phyloP scores from a whole-genome alignment of 2,797 vertebrate species.

The Enteromius viviparus region DNA sequence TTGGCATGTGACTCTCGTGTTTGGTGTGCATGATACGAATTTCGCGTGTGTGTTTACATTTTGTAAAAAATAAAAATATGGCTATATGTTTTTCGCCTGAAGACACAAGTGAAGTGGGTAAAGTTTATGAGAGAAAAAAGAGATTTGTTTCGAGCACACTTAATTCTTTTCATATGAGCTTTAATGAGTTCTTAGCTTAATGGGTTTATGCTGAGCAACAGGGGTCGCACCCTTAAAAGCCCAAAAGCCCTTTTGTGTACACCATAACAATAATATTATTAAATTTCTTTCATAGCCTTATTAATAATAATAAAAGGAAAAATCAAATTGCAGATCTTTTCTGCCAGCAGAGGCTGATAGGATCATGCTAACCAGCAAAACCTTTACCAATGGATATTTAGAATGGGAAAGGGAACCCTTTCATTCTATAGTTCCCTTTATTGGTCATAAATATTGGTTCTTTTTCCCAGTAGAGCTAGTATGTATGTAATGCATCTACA shows the following conservation, averaged over 20 bases:
- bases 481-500: not conserved
- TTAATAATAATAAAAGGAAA: too few species aligned
- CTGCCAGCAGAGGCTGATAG: not conserved
- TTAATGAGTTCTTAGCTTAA: not conserved
- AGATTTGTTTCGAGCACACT: not conserved
- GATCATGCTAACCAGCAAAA: not conserved
- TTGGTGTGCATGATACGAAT: too few species aligned
- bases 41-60: not conserved
- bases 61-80: not conserved
- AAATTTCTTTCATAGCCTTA: too few species aligned
- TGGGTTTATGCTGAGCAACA: too few species aligned
- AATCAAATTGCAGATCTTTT: not conserved
- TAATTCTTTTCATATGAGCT: not conserved
- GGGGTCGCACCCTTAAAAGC: too few species aligned
- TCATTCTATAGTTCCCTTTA: not conserved
- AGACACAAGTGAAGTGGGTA: not conserved
- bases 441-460: not conserved
- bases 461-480: not conserved
- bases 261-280: too few species aligned
- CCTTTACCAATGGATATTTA: not conserved
- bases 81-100: not conserved
- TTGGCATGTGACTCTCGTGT: too few species aligned
- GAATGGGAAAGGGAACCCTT: not conserved
- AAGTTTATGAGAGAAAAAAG: not conserved
- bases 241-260: too few species aligned